Conservation (phyloP, 2,113 vertebrate genomes). For the Cheirogaleus medius region DNA sequence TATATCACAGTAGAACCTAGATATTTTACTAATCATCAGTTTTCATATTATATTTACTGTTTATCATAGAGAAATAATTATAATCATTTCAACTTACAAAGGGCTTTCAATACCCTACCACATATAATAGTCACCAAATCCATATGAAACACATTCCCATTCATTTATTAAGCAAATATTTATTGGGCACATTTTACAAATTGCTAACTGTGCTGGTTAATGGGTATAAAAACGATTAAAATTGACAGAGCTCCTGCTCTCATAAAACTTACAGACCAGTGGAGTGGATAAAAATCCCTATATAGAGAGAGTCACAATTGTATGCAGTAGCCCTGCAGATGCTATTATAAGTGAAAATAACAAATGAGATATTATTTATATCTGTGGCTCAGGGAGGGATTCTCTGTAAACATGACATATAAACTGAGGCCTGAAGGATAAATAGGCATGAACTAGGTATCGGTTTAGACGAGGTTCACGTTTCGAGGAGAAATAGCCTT, state of each 20-base stretch:
- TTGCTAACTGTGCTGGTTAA: neutral
- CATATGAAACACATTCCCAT: neutral
- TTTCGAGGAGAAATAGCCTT: neutral
- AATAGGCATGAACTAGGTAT: neutral
- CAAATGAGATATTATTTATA: neutral
- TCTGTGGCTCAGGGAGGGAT: neutral
- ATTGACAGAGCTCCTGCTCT: neutral
- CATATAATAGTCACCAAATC: neutral
- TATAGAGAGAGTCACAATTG: neutral
- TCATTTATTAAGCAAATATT: neutral
- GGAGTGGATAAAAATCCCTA: neutral
- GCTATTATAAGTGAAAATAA: neutral
- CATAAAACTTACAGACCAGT: neutral
- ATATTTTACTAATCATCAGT: neutral
- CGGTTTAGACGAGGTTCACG: neutral
- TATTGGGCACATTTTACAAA: neutral
- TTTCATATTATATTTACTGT: neutral
- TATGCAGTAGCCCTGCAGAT: neutral
- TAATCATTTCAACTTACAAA: neutral
- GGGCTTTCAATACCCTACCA: neutral
- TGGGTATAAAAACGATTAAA: neutral
- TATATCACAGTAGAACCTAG: neutral
- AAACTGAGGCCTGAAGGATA: neutral
- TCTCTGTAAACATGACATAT: neutral
- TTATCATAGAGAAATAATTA: neutral